A percentile compares a stretch with the other conserved stretches of the same genome.
Conservation (phyloP, 1,140 invertebrate genomes). For the Bombus waltoni region DNA sequence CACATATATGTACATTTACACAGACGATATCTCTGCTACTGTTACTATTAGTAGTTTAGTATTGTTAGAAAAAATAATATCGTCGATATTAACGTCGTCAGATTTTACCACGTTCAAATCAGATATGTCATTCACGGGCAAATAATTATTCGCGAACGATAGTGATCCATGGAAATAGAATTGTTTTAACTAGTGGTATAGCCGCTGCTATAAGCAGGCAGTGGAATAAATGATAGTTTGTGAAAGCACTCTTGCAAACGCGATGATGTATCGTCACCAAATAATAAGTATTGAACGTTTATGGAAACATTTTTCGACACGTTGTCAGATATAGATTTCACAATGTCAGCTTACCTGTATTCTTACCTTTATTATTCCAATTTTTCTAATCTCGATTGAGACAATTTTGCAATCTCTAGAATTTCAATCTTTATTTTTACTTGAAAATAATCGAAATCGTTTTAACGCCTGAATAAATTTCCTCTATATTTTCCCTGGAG, state of each 20-base stretch:
- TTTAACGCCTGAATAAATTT: neutral
- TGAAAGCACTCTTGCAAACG: constrained; percentile 21
- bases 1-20: too few species aligned
- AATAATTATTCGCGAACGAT: neutral
- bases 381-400: too few species aligned
- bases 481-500: neutral
- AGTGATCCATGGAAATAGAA: constrained; percentile 15
- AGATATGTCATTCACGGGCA: neutral
- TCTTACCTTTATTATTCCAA: too few species aligned
- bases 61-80: too few species aligned
- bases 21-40: too few species aligned
- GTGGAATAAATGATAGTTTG: constrained; percentile 10
- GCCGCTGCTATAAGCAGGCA: constrained; percentile 4
- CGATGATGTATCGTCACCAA: constrained; percentile 11
- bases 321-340: neutral
- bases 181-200: constrained; percentile 8
- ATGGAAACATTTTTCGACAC: neutral
- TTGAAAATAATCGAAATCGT: neutral
- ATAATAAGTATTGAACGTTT: constrained; percentile 13
- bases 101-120: neutral
- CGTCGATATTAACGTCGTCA: too few species aligned
- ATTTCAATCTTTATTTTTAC: neutral
- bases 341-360: too few species aligned
- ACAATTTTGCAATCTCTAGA: neutral
- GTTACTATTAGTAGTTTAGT: too few species aligned